These are phyloP conservation scores for Sarcophaga caerulescens DNA, from an alignment of 2,888 invertebrate species.

Conservation along the genomic window DNA sequence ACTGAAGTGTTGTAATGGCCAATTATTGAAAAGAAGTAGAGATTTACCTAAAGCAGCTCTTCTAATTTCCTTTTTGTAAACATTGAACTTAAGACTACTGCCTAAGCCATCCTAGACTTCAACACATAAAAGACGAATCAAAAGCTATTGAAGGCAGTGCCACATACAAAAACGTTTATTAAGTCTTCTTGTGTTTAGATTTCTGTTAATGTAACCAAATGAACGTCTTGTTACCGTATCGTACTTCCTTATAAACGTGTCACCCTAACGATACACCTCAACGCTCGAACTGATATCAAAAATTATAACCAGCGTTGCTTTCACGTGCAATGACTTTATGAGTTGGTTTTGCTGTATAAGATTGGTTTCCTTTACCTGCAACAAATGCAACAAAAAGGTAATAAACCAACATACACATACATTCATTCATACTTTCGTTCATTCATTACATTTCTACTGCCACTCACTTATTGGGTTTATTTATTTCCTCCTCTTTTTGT, in stretches of 20 bases:
- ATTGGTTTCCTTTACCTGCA: background rate
- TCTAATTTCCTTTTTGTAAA: no score
- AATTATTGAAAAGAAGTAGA: no score
- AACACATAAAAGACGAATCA: background rate
- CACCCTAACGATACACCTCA: no score
- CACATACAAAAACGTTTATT: no score
- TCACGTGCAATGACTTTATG: conserved; percentile 60
- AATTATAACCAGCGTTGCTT: background rate
- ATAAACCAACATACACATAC: background rate
- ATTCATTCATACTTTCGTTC: conserved; percentile 1
- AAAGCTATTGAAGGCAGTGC: background rate
- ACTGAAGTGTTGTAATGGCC: no score
- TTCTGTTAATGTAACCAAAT: background rate
- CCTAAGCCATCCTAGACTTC: background rate
- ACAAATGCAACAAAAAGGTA: background rate
- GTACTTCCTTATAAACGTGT: background rate
- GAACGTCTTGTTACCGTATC: background rate
- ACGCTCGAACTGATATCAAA: background rate
- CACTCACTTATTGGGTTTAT: background rate
- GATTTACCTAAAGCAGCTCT: no score
- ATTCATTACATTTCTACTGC: conserved; percentile 21
- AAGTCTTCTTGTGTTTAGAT: background rate
- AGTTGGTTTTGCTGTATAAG: conserved; percentile 24
- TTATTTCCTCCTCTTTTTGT: background rate
- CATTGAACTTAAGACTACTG: no score